Evolutionary conservation across 2,888 invertebrate genomes (phyloP), one percentile per base, ranked within the genome.

Genomic region (Harmothoe impar): DNA sequence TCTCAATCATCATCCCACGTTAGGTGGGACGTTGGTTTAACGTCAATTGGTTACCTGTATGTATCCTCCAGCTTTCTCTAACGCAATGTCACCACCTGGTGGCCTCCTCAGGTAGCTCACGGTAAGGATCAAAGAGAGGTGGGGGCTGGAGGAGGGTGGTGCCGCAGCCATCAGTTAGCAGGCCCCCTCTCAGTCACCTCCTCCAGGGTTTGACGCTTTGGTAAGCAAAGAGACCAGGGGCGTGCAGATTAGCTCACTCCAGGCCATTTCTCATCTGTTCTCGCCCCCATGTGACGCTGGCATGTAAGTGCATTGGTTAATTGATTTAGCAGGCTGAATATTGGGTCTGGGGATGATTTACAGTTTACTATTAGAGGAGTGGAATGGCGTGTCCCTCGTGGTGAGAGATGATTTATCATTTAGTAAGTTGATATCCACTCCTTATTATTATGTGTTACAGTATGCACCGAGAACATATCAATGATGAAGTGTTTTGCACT

Each of bases 101-200:
- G 77, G 7, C 77, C 77, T 77, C 77, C 29, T 77, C 77, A 77
- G 77, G 77, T 77, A 77, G 43, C 43, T 31, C 77, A 77, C 77
- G 25, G 25, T 77, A 17, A 1, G 77, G 77, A 77, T 77, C 77
- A 77, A 77, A 77, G 77, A 1, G 29, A 25, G 77, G 77, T 20
- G 7, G 62, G 20, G 15, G 23, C n/a, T 62, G 62, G n/a, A n/a
- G 62, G 7, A n/a, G 62, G 62, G 62, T 62, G 62, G 62, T n/a
- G 3, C 62, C 3, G 20, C 62, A n/a, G 62, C 12, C 62, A 62
- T 62, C 62, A 62, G 62, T 62, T 43, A 43, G 10, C 43, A 43
- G 43, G 43, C 43, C 43, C 43, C 10, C 43, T 7, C 43, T 43
- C 43, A 43, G 7, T 20, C 62, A 62, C 23, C 62, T 62, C 23